These are phyloP conservation scores for Anabacerthia variegaticeps DNA, from an alignment of 2,797 vertebrate genomes.

Conservation along the genomic window DNA sequence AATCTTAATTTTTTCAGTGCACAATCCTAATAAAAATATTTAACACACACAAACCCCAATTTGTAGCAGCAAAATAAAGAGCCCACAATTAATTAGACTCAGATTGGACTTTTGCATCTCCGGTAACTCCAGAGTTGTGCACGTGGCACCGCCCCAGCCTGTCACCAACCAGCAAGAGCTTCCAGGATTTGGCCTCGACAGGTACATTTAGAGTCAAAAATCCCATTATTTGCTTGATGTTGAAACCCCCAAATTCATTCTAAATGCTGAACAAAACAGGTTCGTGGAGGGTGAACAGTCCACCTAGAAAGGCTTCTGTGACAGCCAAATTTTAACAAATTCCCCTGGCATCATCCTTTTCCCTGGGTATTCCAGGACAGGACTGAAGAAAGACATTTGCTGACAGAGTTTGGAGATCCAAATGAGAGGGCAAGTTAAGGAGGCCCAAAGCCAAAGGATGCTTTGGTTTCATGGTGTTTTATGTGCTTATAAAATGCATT, in stretches of 20 bases:
- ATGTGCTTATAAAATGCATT: neutral
- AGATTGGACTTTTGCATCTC: neutral
- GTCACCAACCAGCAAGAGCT: neutral
- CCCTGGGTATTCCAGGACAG: neutral
- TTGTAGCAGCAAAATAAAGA: neutral
- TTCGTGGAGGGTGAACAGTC: accelerated
- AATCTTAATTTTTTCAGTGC: neutral
- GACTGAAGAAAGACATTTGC: neutral
- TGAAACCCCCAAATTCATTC: neutral
- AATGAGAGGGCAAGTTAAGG: neutral
- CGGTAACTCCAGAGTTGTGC: neutral
- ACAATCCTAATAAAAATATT: neutral
- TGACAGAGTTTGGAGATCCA: neutral
- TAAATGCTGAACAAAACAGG: neutral
- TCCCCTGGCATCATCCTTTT: neutral
- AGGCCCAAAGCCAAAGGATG: neutral
- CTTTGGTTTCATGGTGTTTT: neutral
- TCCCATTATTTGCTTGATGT: neutral
- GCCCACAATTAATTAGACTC: neutral
- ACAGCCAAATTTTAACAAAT: neutral
- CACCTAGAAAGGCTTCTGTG: neutral
- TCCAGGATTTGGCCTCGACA: neutral
- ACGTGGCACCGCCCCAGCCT: neutral
- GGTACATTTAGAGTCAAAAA: neutral
- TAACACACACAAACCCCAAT: neutral